Conservation (phyloP, 2,888 invertebrate species). For the Epirrhoe alternata region DNA sequence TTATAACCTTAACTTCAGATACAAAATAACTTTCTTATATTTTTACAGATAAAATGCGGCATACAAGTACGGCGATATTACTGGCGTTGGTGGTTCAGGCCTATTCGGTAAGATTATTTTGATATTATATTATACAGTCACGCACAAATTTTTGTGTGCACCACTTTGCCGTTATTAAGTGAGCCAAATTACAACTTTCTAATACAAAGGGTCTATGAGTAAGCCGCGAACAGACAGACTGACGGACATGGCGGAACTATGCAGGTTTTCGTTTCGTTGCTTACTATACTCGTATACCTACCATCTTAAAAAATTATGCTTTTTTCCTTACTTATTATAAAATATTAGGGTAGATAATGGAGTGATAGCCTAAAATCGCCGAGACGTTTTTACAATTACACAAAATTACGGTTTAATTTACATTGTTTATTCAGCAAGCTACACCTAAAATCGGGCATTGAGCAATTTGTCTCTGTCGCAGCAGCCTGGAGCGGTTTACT, state of each 20-base stretch:
- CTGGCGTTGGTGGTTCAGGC: slow-evolving; percentile 52
- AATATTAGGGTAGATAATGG: background rate
- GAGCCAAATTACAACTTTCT: too few relatives aligned
- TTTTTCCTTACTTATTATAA: too few relatives aligned
- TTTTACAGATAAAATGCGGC: slow-evolving; percentile 63
- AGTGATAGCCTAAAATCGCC: background rate
- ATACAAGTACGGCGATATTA: slow-evolving; percentile 48
- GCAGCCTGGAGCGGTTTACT: slow-evolving; percentile 50
- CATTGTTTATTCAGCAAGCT: slow-evolving; percentile 47
- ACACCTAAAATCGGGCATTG: slow-evolving; percentile 51
- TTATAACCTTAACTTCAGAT: background rate
- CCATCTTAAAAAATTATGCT: too few relatives aligned
- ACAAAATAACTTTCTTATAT: slow-evolving; percentile 25
- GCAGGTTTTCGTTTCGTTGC: too few relatives aligned
- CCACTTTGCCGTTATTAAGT: too few relatives aligned
- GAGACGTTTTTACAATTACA: slow-evolving; percentile 20
- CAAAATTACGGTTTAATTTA: slow-evolving; percentile 22
- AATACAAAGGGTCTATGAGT: too few relatives aligned
- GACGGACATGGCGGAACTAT: too few relatives aligned
- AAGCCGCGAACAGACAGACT: too few relatives aligned
- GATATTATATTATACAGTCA: too few relatives aligned
- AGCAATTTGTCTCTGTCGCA: slow-evolving; percentile 55
- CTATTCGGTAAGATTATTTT: slow-evolving; percentile 62
- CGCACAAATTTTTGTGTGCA: too few relatives aligned
- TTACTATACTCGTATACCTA: too few relatives aligned